A percentile compares a stretch with the other conserved stretches of the same genome.
Evolutionary conservation across 2,113 vertebrate genomes (phyloP).

Genomic region (Oreochromis spilurus): DNA sequence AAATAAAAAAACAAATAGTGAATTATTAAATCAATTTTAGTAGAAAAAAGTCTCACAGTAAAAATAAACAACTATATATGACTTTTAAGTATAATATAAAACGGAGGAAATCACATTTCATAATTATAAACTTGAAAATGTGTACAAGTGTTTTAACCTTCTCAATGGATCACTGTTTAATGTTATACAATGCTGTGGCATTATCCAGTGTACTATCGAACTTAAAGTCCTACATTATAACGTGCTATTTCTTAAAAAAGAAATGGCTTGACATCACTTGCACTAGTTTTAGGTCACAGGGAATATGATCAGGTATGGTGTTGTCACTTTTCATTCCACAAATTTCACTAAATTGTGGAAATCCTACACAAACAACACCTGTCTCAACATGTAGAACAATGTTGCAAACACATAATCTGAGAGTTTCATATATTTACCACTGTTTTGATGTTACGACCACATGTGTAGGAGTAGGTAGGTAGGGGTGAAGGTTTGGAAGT

Average conservation of each 20-base stretch:
- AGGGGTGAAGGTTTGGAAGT: neutral
- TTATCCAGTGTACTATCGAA: neutral
- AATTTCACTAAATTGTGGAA: neutral
- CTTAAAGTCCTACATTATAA: neutral
- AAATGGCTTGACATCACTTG: neutral
- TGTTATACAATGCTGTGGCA: neutral
- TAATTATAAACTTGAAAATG: neutral
- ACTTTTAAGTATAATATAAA: neutral
- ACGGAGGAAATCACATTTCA: neutral
- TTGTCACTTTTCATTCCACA: neutral
- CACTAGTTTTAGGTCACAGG: neutral
- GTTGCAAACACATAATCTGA: neutral
- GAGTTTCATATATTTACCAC: neutral
- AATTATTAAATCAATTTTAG: neutral
- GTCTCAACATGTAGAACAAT: neutral
- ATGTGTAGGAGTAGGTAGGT: neutral
- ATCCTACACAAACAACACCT: neutral
- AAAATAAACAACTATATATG: neutral
- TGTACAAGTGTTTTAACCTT: neutral
- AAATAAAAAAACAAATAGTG: neutral
- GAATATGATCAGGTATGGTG: neutral
- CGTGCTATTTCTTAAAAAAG: neutral
- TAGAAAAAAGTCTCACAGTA: neutral
- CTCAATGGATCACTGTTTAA: neutral
- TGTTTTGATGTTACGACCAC: neutral